Percentiles rank a stretch among this genome's conserved stretches.
Conservation (phyloP, 1,140 invertebrate species). For the Frieseomelitta varia region DNA sequence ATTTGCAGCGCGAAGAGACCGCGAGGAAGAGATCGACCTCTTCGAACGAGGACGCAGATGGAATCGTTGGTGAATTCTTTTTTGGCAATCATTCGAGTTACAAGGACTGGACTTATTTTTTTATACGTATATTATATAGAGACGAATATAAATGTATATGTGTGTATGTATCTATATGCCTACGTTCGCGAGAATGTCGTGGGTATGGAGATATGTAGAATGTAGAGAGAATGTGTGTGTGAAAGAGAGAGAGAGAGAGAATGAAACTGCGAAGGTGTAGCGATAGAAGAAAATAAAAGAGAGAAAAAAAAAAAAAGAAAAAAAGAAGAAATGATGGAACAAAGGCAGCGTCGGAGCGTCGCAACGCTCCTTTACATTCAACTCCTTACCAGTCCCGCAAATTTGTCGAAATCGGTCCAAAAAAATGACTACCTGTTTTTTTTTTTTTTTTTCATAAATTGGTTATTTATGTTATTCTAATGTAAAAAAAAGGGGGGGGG, state of each 20-base stretch:
- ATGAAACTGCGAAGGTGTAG: background rate
- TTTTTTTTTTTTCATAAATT: too few relatives aligned
- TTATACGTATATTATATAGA: slow-evolving; percentile 64
- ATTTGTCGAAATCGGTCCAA: too few relatives aligned
- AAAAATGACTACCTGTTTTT: too few relatives aligned
- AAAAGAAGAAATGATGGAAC: background rate
- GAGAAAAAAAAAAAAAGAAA: background rate
- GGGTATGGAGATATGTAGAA: background rate
- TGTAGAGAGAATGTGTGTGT: background rate
- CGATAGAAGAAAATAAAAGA: too few relatives aligned
- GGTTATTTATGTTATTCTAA: too few relatives aligned
- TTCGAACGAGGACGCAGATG: background rate
- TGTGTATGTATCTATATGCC: background rate
- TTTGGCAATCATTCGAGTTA: slow-evolving; percentile 59
- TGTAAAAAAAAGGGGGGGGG: too few relatives aligned
- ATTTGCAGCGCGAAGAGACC: too few relatives aligned
- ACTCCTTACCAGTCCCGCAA: too few relatives aligned
- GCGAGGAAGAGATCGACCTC: background rate
- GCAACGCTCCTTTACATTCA: slow-evolving; percentile 34
- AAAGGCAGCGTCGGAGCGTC: slow-evolving; percentile 6
- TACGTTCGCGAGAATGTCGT: background rate
- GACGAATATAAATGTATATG: slow-evolving; percentile 48
- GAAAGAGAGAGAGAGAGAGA: background rate
- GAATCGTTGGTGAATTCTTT: slow-evolving; percentile 36
- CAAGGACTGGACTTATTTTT: slow-evolving; percentile 64